Evolutionary conservation across 2,888 invertebrate species (phyloP).

Genomic region (Physocephala rufipes): DNA sequence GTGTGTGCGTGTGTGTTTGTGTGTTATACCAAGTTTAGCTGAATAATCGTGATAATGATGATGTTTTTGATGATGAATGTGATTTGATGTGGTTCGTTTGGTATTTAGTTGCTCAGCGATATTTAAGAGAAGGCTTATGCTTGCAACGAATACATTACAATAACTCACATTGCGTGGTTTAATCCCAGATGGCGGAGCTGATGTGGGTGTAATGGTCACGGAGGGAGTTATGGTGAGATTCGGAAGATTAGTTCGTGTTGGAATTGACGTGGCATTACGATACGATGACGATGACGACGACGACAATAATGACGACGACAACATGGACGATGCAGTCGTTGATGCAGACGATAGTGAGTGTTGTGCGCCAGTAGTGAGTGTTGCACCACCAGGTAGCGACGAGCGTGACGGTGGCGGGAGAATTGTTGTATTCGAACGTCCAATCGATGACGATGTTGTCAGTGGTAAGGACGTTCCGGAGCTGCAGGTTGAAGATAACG

Average conservation of each 20-base stretch:
- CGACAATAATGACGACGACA: constrained; percentile 54
- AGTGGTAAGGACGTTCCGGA: constrained; percentile 27
- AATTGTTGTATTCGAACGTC: constrained; percentile 48
- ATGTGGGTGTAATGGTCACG: constrained; percentile 80
- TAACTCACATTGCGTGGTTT: constrained; percentile 67
- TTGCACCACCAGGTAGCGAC: constrained; percentile 72
- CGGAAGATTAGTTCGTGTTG: constrained; percentile 64
- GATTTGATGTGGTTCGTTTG: constrained; percentile 21
- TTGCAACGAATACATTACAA: constrained; percentile 66
- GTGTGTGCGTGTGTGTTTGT: constrained; percentile 49
- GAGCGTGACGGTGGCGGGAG: constrained; percentile 63
- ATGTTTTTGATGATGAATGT: constrained; percentile 18
- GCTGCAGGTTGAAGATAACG: constrained; percentile 21
- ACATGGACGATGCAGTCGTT: constrained; percentile 50
- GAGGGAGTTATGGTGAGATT: constrained; percentile 73
- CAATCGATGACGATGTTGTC: constrained; percentile 52
- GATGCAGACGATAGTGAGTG: constrained; percentile 50
- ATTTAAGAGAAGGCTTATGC: constrained; percentile 52
- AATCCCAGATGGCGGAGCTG: constrained; percentile 71
- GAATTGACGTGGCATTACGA: constrained; percentile 58
- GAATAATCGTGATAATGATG: not conserved
- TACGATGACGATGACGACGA: constrained; percentile 53
- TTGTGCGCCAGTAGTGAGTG: constrained; percentile 69
- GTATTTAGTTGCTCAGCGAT: constrained; percentile 5
- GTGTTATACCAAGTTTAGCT: not conserved